Conservation (phyloP, 2,113 vertebrate species). For the Eira barbara region DNA sequence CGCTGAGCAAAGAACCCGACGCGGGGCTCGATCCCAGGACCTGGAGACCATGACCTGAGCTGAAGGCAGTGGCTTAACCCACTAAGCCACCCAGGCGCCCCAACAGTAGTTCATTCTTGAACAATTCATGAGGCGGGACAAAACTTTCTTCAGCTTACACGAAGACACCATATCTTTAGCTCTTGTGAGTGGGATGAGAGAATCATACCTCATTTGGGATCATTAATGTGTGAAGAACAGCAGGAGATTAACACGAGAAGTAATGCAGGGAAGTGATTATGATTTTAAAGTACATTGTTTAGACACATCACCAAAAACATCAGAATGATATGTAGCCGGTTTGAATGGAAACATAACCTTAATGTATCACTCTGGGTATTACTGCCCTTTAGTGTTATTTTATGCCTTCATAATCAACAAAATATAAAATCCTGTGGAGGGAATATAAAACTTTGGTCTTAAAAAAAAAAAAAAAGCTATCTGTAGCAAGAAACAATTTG, state of each 20-base stretch:
- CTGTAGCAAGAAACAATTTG: conserved; percentile 86
- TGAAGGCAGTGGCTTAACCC: too few species aligned
- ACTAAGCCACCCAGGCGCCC: too few species aligned
- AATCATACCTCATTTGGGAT: not conserved
- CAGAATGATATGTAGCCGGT: conserved; percentile 76
- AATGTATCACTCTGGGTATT: conserved; percentile 87
- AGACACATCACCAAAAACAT: not conserved
- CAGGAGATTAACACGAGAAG: not conserved
- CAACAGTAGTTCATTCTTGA: not conserved
- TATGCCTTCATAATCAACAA: conserved; percentile 88
- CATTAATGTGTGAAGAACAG: not conserved
- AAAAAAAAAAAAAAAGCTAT: conserved; percentile 71
- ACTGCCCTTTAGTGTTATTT: conserved; percentile 91
- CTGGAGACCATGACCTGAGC: too few species aligned
- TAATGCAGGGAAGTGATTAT: not conserved
- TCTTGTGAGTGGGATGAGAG: not conserved
- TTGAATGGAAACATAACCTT: conserved; percentile 88
- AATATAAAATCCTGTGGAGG: conserved; percentile 83
- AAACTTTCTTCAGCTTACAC: not conserved
- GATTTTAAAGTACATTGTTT: not conserved
- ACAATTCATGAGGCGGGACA: not conserved
- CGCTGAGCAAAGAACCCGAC: rapidly evolving
- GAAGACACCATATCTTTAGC: not conserved
- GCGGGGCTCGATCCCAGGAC: too few species aligned
- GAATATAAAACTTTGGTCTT: conserved; percentile 83